A percentile compares a stretch with the other conserved stretches of the same genome.
Conservation (phyloP, 2,888 invertebrate genomes). For the Clistopyga incitator region DNA sequence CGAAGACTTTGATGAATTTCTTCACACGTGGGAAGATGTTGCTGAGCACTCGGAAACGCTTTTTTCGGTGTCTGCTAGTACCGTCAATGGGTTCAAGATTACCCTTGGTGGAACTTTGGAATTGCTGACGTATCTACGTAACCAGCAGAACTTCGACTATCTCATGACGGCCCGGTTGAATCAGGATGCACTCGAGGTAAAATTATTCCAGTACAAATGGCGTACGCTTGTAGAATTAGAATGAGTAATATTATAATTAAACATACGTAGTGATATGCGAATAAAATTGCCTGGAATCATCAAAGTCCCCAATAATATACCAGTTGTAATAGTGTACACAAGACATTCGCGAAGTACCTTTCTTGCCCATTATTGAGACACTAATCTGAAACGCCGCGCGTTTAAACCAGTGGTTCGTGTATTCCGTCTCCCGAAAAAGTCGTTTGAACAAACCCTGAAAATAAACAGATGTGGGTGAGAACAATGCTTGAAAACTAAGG, state of each 20-base stretch:
- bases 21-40: no score
- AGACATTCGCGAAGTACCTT: no score
- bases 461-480: neutral
- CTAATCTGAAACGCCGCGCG: neutral
- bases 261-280: no score
- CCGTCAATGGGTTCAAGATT: no score
- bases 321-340: no score
- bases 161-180: constrained; percentile 55
- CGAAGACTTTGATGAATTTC: no score
- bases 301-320: no score
- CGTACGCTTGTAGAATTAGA: no score
- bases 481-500: neutral
- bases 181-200: constrained; percentile 45
- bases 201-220: neutral
- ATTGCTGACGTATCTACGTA: neutral
- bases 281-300: no score
- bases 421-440: neutral
- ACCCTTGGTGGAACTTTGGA: neutral
- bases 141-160: constrained; percentile 40
- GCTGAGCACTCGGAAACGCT: no score
- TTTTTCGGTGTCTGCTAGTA: no score
- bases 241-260: no score
- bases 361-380: neutral
- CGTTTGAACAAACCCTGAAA: neutral
- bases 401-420: neutral